A percentile compares a stretch with the other conserved stretches of the same genome.
These are phyloP conservation scores for Calyptommatus sinebrachiatus DNA, from an alignment of 2,113 vertebrate species.

Conservation along the genomic window DNA sequence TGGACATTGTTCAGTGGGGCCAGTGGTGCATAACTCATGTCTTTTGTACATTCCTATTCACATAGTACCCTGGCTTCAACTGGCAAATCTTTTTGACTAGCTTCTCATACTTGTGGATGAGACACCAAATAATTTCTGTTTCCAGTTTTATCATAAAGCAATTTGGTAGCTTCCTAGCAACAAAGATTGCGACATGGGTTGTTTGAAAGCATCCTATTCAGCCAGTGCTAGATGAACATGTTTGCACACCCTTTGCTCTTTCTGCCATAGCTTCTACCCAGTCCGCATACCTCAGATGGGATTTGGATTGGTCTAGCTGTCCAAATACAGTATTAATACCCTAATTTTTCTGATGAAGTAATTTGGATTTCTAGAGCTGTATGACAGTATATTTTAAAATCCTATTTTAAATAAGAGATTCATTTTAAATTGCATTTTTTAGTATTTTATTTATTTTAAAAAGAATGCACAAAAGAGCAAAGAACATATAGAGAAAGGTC, in stretches of 20 bases:
- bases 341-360: no score
- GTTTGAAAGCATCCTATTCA: neutral
- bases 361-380: no score
- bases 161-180: neutral
- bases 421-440: no score
- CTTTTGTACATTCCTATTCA: neutral
- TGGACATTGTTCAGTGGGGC: neutral
- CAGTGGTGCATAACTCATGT: neutral
- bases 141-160: neutral
- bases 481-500: no score
- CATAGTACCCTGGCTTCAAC: neutral
- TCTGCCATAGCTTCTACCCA: neutral
- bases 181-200: neutral
- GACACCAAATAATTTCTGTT: neutral
- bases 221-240: neutral
- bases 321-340: neutral
- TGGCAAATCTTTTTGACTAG: neutral
- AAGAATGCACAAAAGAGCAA: no score
- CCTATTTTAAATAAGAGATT: no score
- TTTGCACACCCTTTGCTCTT: neutral
- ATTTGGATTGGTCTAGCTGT: neutral
- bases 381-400: no score
- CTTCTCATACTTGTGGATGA: neutral
- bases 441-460: no score
- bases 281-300: neutral